Percentiles rank a stretch among this genome's conserved stretches.
Conservation (phyloP, 1,140 invertebrate genomes). For the Galleria mellonella region DNA sequence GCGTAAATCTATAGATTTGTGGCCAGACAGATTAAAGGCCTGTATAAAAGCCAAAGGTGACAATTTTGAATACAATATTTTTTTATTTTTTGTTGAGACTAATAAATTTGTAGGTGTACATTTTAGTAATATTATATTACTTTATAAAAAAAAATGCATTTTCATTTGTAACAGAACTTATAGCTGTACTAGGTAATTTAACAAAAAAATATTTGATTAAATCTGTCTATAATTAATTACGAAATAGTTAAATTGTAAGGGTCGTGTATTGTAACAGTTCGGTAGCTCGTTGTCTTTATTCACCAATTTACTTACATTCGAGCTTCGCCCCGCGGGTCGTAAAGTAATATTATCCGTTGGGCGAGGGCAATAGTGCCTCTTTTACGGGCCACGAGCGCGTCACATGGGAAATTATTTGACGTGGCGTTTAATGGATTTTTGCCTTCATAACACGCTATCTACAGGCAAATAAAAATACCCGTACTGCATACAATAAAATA, state of each 20-base stretch:
- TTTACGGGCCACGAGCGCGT: constrained; percentile 70
- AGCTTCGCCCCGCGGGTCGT: constrained; percentile 54
- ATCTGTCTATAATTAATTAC: too few species aligned
- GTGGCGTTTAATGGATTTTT: constrained; percentile 72
- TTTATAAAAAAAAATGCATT: too few species aligned
- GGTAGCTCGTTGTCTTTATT: constrained; percentile 52
- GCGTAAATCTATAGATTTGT: too few species aligned
- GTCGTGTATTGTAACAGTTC: constrained; percentile 21
- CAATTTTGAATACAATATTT: too few species aligned
- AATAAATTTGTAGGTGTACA: too few species aligned
- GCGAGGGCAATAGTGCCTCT: constrained; percentile 67
- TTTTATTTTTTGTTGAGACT: too few species aligned
- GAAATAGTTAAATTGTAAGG: constrained; percentile 4
- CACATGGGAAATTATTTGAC: constrained; percentile 74
- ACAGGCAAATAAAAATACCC: constrained; percentile 57
- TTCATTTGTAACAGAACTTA: too few species aligned
- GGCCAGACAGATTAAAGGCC: too few species aligned
- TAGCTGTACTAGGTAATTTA: too few species aligned
- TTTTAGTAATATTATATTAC: too few species aligned
- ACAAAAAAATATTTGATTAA: too few species aligned
- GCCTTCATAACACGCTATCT: constrained; percentile 70
- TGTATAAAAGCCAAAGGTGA: too few species aligned
- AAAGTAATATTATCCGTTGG: constrained; percentile 71
- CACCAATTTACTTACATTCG: constrained; percentile 70
- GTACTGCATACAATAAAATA: constrained; percentile 11